Conservation (phyloP, 2,113 vertebrate species). For the Hirundichthys speculiger region DNA sequence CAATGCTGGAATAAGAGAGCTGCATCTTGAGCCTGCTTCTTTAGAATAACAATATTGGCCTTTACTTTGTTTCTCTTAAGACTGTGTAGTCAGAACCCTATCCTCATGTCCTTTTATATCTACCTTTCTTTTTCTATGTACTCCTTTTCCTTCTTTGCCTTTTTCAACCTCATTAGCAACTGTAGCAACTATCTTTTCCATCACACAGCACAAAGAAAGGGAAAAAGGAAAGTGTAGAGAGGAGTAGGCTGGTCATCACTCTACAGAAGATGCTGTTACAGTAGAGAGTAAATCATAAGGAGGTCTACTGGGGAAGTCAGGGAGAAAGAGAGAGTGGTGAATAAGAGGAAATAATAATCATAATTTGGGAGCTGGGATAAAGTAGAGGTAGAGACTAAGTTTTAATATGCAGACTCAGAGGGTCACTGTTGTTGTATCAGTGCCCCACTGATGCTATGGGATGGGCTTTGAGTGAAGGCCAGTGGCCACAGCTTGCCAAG, state of each 20-base stretch:
- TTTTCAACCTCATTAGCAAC: constrained; percentile 59
- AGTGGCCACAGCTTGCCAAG: constrained; percentile 74
- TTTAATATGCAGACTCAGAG: constrained; percentile 64
- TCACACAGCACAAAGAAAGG: constrained; percentile 46
- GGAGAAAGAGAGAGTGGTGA: constrained; percentile 19
- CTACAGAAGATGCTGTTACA: constrained; percentile 42
- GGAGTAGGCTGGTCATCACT: constrained; percentile 32
- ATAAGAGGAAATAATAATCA: constrained; percentile 27
- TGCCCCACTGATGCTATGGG: constrained; percentile 72
- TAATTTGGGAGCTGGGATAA: constrained; percentile 18
- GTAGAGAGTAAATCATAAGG: constrained; percentile 34
- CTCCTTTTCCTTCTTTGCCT: constrained; percentile 46
- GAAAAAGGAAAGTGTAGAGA: constrained; percentile 36
- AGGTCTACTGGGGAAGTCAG: constrained; percentile 30
- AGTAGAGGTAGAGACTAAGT: constrained; percentile 31
- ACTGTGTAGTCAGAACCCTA: constrained; percentile 39
- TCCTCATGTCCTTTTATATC: constrained; percentile 41
- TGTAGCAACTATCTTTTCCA: constrained; percentile 67
- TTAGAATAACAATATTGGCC: constrained; percentile 62
- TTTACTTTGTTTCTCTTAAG: constrained; percentile 66
- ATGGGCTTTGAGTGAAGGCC: constrained; percentile 76
- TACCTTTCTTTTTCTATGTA: constrained; percentile 45
- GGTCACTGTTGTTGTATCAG: constrained; percentile 79
- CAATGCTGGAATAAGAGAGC: constrained; percentile 62
- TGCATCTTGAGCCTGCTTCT: constrained; percentile 70